Conservation (phyloP, 2,113 vertebrate genomes). For the Setophaga petechia region DNA sequence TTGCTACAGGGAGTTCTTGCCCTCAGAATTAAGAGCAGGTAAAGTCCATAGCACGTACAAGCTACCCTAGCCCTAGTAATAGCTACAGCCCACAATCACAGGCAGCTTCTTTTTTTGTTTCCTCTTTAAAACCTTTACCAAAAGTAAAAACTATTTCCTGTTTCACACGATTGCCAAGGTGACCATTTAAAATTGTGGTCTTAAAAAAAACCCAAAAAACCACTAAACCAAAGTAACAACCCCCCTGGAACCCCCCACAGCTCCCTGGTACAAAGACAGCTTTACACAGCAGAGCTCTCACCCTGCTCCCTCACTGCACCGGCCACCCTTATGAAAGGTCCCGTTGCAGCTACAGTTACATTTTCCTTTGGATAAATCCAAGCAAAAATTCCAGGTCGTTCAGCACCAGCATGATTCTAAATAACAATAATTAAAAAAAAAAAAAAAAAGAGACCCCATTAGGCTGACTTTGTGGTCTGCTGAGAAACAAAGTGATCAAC, state of each 20-base stretch:
- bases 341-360: conserved; percentile 33
- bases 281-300: conserved; percentile 25
- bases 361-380: conserved; percentile 66
- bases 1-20: conserved; percentile 74
- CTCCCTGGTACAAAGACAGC: conserved; percentile 32
- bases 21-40: conserved; percentile 63
- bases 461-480: conserved; percentile 38
- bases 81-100: conserved; percentile 58
- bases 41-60: conserved; percentile 43
- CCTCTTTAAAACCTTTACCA: conserved; percentile 49
- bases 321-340: conserved; percentile 43
- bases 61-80: conserved; percentile 57
- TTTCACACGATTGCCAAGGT: conserved; percentile 50
- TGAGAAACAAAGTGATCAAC: conserved; percentile 66
- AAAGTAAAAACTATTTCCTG: conserved; percentile 41
- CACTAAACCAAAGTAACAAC: not conserved
- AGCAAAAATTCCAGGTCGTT: conserved; percentile 65
- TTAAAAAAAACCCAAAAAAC: not conserved
- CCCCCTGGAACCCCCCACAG: conserved; percentile 6
- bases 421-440: conserved; percentile 43
- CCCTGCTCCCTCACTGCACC: conserved; percentile 41
- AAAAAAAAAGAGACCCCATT: not conserved
- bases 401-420: conserved; percentile 61
- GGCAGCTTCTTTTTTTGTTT: conserved; percentile 54
- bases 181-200: conserved; percentile 56